phyloP scores from a whole-genome alignment of 2,888 invertebrate genomes.

The Rhagium mordax region DNA sequence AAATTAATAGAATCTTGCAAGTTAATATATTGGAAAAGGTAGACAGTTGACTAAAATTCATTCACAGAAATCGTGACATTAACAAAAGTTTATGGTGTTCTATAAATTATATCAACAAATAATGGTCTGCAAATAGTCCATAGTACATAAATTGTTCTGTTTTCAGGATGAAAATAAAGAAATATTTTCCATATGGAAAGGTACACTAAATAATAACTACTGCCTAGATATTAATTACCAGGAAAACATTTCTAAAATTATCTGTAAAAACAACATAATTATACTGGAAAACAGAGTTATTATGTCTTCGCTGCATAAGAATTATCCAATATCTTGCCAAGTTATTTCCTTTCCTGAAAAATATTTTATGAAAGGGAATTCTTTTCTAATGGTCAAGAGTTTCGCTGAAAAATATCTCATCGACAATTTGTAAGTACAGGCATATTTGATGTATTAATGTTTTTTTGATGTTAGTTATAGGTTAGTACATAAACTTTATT shows the following conservation, averaged over 20 bases:
- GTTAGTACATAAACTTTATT: too few species aligned
- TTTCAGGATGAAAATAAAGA: conserved; percentile 49
- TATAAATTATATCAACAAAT: too few species aligned
- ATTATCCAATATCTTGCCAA: conserved; percentile 56
- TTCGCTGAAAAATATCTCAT: conserved; percentile 59
- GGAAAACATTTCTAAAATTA: conserved; percentile 57
- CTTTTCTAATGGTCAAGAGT: conserved; percentile 54
- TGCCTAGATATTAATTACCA: conserved; percentile 65
- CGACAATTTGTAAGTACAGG: conserved; percentile 61
- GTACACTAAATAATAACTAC: conserved; percentile 63
- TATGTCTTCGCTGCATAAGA: conserved; percentile 58
- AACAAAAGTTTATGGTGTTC: too few species aligned
- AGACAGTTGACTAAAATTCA: too few species aligned
- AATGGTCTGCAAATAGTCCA: too few species aligned
- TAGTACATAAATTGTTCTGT: conserved; percentile 13
- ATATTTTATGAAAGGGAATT: conserved; percentile 59
- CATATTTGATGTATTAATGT: too few species aligned
- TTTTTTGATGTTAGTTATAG: too few species aligned
- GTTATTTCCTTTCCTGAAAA: conserved; percentile 52
- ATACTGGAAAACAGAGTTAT: conserved; percentile 68
- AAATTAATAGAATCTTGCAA: too few species aligned
- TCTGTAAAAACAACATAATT: conserved; percentile 65
- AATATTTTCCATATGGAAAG: conserved; percentile 59
- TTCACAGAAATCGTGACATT: too few species aligned
- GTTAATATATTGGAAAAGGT: too few species aligned